A percentile compares a stretch with the other conserved stretches of the same genome.
phyloP scores from a whole-genome alignment of 37 sponge, comb jelly and placozoan genomes.

The Agelas oroides region DNA sequence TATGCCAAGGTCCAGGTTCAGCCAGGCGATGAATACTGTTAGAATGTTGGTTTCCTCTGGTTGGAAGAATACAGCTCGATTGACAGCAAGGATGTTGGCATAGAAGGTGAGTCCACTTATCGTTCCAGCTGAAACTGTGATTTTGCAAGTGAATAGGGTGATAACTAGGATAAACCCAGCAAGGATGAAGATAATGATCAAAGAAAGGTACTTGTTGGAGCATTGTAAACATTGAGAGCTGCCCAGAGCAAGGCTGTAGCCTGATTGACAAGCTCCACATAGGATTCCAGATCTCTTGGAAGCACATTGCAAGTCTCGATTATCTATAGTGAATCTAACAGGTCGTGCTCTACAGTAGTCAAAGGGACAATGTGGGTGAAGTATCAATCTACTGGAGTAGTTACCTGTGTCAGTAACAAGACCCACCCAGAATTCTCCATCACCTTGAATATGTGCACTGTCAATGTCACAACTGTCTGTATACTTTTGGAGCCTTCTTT shows the following conservation, averaged over 20 bases:
- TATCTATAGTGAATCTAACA: not conserved
- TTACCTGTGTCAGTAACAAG: not conserved
- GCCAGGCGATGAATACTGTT: constrained; percentile 34
- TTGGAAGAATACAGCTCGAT: not conserved
- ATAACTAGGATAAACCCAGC: not conserved
- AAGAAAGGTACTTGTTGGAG: not conserved
- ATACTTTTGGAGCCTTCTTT: not conserved
- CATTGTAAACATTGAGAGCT: not conserved
- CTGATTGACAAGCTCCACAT: not conserved
- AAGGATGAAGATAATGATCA: not conserved
- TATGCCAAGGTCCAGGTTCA: constrained; percentile 55
- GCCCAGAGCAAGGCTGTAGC: not conserved
- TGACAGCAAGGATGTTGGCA: not conserved
- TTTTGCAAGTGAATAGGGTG: not conserved
- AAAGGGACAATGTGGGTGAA: not conserved
- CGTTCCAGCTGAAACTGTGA: not conserved
- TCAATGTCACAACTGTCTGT: not conserved
- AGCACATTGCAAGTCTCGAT: constrained; percentile 7
- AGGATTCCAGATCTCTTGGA: not conserved
- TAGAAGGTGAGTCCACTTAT: constrained; percentile 9
- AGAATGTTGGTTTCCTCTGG: not conserved
- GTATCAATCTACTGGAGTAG: not conserved
- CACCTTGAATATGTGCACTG: not conserved
- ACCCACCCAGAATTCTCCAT: not conserved
- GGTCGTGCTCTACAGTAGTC: not conserved